These are phyloP conservation scores for Cyclina sinensis DNA, from an alignment of 1,140 invertebrate genomes.

Conservation along the genomic window DNA sequence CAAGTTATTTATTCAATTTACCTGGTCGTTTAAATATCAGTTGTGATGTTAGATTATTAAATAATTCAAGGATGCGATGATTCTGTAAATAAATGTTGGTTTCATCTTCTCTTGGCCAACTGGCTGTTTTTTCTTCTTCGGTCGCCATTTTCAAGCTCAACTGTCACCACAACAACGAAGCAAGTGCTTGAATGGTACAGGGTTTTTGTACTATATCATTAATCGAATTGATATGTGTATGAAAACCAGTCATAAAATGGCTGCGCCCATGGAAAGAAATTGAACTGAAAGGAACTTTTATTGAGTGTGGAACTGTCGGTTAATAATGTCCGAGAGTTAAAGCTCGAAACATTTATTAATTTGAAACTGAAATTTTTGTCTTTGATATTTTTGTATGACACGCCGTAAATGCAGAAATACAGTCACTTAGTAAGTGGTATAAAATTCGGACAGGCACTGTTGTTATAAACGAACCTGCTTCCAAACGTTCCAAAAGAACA, in stretches of 20 bases:
- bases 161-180: slow-evolving; percentile 31
- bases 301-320: too few relatives aligned
- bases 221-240: neutral
- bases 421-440: too few relatives aligned
- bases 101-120: slow-evolving; percentile 64
- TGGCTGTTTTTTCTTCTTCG: neutral
- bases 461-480: too few relatives aligned
- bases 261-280: slow-evolving; percentile 13
- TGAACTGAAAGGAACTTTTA: too few relatives aligned
- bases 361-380: too few relatives aligned
- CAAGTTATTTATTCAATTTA: too few relatives aligned
- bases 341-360: too few relatives aligned
- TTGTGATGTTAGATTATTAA: slow-evolving; percentile 78
- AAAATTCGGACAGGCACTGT: too few relatives aligned
- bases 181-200: slow-evolving; percentile 34
- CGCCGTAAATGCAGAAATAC: too few relatives aligned
- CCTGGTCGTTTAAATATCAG: slow-evolving; percentile 79
- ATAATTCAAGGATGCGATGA: slow-evolving; percentile 78
- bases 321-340: too few relatives aligned
- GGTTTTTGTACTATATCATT: neutral
- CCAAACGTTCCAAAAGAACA: too few relatives aligned
- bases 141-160: slow-evolving; percentile 67
- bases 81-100: slow-evolving; percentile 76
- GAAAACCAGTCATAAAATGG: slow-evolving; percentile 18
- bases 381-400: too few relatives aligned